Percentiles rank a stretch among this genome's conserved stretches.
phyloP scores from a whole-genome alignment of 2,888 invertebrate species.

The Drosophila vallismaia region DNA sequence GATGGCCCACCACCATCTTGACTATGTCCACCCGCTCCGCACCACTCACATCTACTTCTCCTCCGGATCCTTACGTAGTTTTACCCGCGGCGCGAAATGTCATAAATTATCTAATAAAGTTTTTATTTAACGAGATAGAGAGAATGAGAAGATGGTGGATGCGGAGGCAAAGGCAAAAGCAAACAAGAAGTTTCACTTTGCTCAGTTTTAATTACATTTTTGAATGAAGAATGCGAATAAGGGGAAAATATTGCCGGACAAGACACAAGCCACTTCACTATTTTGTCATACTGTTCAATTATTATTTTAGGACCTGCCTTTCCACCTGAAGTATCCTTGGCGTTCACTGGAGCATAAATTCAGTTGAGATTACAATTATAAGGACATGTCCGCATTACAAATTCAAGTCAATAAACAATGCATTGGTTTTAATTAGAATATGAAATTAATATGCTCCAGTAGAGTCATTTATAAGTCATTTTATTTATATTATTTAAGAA shows the following conservation, averaged over 20 bases:
- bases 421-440: background rate
- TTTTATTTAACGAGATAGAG: constrained; percentile 59
- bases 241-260: constrained; percentile 14
- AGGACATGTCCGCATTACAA: constrained; percentile 4
- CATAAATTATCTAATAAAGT: constrained; percentile 72
- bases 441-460: no score
- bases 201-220: constrained; percentile 62
- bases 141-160: background rate
- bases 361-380: constrained; percentile 15
- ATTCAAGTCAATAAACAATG: constrained; percentile 19
- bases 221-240: constrained; percentile 31
- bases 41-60: background rate
- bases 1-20: constrained; percentile 51
- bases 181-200: constrained; percentile 41
- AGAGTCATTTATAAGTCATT: no score
- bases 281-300: constrained; percentile 37
- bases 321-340: constrained; percentile 11
- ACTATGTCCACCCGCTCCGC: constrained; percentile 41
- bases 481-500: no score
- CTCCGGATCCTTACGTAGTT: constrained; percentile 43
- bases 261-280: constrained; percentile 27
- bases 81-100: constrained; percentile 49
- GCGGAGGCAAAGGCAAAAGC: background rate
- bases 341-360: constrained; percentile 27
- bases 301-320: constrained; percentile 21